Conservation (phyloP, 2,888 invertebrate genomes). For the Parnassius glacialis region DNA sequence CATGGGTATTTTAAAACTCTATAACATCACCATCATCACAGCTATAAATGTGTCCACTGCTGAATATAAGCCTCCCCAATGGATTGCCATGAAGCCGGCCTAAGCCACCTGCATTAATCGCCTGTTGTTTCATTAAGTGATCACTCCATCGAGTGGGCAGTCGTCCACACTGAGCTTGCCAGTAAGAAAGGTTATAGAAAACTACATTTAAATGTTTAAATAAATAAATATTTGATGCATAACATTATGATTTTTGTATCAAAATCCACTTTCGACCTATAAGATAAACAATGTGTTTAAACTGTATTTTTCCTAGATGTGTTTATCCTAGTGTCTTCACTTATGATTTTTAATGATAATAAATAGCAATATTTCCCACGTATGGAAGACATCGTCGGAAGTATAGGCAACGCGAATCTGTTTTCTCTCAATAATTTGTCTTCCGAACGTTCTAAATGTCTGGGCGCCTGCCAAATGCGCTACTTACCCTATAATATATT, state of each 20-base stretch:
- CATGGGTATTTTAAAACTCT: not conserved
- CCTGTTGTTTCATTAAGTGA: too few relatives aligned
- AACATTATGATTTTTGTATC: not conserved
- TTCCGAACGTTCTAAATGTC: slow-evolving; percentile 70
- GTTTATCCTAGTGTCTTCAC: slow-evolving; percentile 14
- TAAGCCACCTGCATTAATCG: too few relatives aligned
- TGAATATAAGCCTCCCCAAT: too few relatives aligned
- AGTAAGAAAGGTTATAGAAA: too few relatives aligned
- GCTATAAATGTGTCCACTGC: too few relatives aligned
- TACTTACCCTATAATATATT: slow-evolving; percentile 45
- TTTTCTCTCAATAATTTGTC: slow-evolving; percentile 79
- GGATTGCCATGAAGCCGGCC: too few relatives aligned
- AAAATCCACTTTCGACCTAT: not conserved
- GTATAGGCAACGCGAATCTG: slow-evolving; percentile 76
- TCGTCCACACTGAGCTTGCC: too few relatives aligned
- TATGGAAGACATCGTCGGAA: slow-evolving; percentile 41
- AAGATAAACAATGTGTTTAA: not conserved
- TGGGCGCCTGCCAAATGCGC: slow-evolving; percentile 74
- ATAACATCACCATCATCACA: not conserved
- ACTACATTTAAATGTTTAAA: too few relatives aligned
- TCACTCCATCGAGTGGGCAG: too few relatives aligned
- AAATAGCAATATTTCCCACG: slow-evolving; percentile 50
- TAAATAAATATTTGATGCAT: too few relatives aligned
- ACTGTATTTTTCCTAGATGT: slow-evolving; percentile 12
- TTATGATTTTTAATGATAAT: slow-evolving; percentile 57